Evolutionary conservation across 2,797 vertebrate species (phyloP).

Genomic region (Labeo calbasu): DNA sequence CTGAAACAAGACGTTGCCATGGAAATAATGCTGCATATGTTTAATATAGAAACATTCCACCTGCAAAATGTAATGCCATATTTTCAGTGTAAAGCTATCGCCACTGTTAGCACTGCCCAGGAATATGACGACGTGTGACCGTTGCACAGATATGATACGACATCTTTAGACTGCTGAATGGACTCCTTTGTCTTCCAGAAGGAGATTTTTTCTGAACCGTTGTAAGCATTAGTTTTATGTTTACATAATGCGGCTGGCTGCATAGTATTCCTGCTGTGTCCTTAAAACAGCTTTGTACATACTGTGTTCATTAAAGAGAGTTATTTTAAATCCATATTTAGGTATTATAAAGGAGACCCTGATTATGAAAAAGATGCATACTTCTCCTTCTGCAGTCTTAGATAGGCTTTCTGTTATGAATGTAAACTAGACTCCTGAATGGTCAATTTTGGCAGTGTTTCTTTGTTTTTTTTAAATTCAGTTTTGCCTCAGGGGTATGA

Average conservation of each 20-base stretch:
- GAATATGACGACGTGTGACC: conserved; percentile 21
- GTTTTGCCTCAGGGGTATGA: conserved; percentile 32
- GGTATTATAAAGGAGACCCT: background rate
- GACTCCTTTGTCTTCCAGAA: background rate
- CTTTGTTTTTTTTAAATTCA: conserved; percentile 22
- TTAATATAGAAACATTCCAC: conserved; percentile 67
- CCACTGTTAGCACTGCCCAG: conserved; percentile 7
- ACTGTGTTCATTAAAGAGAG: conserved; percentile 23
- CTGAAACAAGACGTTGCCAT: conserved; percentile 64
- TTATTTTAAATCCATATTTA: conserved; percentile 21
- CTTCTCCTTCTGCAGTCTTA: background rate
- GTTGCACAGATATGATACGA: conserved; percentile 11
- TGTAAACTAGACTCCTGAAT: conserved; percentile 15
- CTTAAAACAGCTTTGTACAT: conserved; percentile 17
- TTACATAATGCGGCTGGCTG: conserved; percentile 27
- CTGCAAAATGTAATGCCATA: conserved; percentile 66
- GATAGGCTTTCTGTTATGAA: conserved; percentile 7
- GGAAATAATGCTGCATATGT: conserved; percentile 64
- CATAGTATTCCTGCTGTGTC: conserved; percentile 28
- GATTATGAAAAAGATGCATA: conserved; percentile 19
- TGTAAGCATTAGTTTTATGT: conserved; percentile 31
- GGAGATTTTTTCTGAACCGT: background rate
- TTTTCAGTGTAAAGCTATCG: conserved; percentile 55
- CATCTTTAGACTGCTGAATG: conserved; percentile 20
- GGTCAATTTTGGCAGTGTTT: conserved; percentile 8